Base-by-base conservation (phyloP, 2,888 invertebrate genomes). In the Luperina nickerlii region DNA sequence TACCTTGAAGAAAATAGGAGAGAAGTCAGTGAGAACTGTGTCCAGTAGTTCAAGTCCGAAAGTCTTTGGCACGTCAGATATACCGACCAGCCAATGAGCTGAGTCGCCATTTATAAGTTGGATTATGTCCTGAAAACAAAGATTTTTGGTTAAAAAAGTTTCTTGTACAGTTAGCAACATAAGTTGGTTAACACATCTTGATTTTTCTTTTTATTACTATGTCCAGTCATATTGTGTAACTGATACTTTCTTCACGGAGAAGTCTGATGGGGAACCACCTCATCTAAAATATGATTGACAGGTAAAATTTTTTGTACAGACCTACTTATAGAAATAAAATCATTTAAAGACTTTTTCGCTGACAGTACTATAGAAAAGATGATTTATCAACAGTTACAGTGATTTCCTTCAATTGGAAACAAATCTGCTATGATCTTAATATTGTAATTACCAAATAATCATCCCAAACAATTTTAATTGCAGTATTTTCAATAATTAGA, bases 41-140 rank as follows among this genome's bases (percentile, higher is more conserved):
- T 99, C 99, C 70, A 99, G 95, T 42, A 99, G 97, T 94, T 99
- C 99, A 88, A 99, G 96, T 0, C 99, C 99, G 96, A 99, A 99
- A 0, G 99, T 99, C 90, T 99, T 97, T 6, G 99, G 99, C 98
- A 99, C 99, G 95, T 99, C 99, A 5, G 99, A 98, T 97, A 99
- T 98, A 11, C 99, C 99, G 68, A 98, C 98, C 78, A 99, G 97
- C 99, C 99, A 99, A 90, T 98, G 98, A 0, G 99, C 99, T 91
- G 99, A 98, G 94, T 99, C 99, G 0, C 99, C 99, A 96, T 99
- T 99, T 13, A 99, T 98, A 74, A 99, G 96, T 93, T 99, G 99
- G 62, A 99, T 99, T 90, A 99, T 98, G 96, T 99, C 99, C 98
- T 99, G 93, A 6, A 94, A 94, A 76, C 27, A 48, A 18, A n/a